Evolutionary conservation across 2,797 vertebrate genomes (phyloP), one percentile per base, ranked within the genome.

Genomic region (Gastrophryne carolinensis): DNA sequence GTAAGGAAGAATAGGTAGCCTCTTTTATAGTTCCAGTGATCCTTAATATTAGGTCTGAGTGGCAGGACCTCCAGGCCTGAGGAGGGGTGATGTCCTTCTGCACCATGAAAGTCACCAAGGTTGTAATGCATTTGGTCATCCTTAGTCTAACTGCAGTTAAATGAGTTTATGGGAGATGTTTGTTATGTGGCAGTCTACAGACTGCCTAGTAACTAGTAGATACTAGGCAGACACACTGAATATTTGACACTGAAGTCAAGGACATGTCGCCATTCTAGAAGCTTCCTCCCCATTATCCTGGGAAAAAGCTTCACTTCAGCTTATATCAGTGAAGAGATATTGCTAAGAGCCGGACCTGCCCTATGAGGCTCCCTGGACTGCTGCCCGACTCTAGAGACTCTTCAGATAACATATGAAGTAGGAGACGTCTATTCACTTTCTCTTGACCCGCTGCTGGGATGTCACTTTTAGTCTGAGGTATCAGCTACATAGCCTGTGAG

Each of bases 391-490:
- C 4, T 7, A 1, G 4, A 29, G 11, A 54, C 64, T 24, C 44
- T 66, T 66, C 29, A 53, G 64, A 54, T 44, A 44, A 44, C 15
- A 44, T 44, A 44, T 44, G 39, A 44, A 44, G 39, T 44, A 44
- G 2, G 5, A n/a, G 39, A 13, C 39, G 9, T 39, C 64, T 30
- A 23, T 35, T 47, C 8, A 66, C 63, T 52, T 65, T 32, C 23
- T 34, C 49, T 32, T 13, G 12, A 32, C 23, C 23, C 21, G 27
- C 23, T 37, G 24, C 32, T 54, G 52, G 12, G 6, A 29, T 19
- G 26, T 29, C 3, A 54, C 52, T 54, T 54, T 53, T 53, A 9
- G 26, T 53, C 13, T 5, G 0, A 23, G 26, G 9, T 26, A 53
- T 53, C 50, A 24, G 21, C 8, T n/a, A 15, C 13, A 37, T 24